These are phyloP conservation scores for Halocynthia aurantium DNA, from an alignment of 23 tunicate genomes.

Conservation along the genomic window DNA sequence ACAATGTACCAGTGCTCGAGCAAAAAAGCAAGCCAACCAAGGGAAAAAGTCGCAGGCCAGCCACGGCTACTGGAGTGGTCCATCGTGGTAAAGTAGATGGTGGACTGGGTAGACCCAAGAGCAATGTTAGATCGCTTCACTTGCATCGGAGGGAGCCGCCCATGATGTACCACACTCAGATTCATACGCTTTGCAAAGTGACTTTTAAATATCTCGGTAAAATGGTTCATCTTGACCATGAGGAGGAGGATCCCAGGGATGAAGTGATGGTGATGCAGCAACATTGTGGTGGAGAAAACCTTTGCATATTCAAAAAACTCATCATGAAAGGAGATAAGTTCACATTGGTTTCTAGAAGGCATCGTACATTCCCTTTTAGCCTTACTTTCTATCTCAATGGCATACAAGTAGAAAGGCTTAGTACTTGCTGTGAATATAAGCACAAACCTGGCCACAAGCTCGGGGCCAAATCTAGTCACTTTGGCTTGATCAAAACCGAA, in stretches of 20 bases:
- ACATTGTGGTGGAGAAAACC: constrained; percentile 98
- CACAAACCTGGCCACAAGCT: constrained; percentile 74
- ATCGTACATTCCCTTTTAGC: constrained; percentile 91
- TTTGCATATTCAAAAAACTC: constrained; percentile 75
- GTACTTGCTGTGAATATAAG: constrained; percentile 96
- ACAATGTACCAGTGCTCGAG: constrained; percentile 62
- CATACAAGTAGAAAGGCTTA: constrained; percentile 85
- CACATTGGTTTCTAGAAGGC: constrained; percentile 81
- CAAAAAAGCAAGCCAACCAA: constrained; percentile 15
- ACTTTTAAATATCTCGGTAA: constrained; percentile 91
- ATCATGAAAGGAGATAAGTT: constrained; percentile 76
- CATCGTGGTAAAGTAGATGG: constrained; percentile 9
- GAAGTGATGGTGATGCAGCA: constrained; percentile 85
- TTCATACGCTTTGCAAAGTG: constrained; percentile 50
- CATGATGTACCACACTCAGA: constrained; percentile 64
- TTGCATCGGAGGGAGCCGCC: constrained; percentile 90
- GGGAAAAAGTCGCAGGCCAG: constrained; percentile 21
- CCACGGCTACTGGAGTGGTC: constrained; percentile 24
- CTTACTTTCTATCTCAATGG: constrained; percentile 82
- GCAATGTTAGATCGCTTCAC: constrained; percentile 33
- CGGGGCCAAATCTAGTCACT: constrained; percentile 77
- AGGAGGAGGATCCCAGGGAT: constrained; percentile 85
- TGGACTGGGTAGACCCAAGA: not conserved
- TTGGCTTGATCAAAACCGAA: constrained; percentile 59
- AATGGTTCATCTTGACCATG: constrained; percentile 71